These are phyloP conservation scores for Vireo altiloquus DNA, from an alignment of 2,113 vertebrate genomes.

Conservation along the genomic window DNA sequence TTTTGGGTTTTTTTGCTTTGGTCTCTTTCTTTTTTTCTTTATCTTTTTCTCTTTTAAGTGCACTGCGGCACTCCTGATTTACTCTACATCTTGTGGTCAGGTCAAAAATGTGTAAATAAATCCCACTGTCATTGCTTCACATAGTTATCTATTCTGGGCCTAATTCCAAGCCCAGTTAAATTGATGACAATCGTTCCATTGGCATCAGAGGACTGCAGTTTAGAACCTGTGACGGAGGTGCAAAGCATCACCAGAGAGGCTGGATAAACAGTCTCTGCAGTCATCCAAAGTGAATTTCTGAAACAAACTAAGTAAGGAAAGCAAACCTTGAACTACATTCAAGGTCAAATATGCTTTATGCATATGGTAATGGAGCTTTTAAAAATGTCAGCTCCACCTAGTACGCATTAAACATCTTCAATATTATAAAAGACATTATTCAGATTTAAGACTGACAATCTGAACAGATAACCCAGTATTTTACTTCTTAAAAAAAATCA, in stretches of 20 bases:
- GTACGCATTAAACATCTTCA: neutral
- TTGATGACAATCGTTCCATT: neutral
- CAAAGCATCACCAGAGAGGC: neutral
- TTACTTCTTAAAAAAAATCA: neutral
- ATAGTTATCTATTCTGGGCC: neutral
- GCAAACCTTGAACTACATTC: neutral
- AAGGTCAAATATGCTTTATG: neutral
- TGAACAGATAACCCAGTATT: neutral
- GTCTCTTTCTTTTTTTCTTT: neutral
- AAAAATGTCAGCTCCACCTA: neutral
- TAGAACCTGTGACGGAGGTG: neutral
- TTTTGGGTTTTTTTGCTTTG: neutral
- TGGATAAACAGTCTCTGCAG: neutral
- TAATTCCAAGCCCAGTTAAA: slow-evolving; percentile 24
- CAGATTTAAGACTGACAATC: neutral
- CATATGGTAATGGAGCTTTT: neutral
- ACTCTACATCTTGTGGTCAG: neutral
- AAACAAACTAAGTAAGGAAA: neutral
- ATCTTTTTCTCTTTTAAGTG: neutral
- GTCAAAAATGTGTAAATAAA: slow-evolving; percentile 23
- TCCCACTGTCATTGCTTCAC: neutral
- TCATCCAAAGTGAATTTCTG: neutral
- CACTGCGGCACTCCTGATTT: neutral
- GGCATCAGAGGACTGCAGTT: neutral
- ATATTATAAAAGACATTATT: neutral